A percentile compares a stretch with the other conserved stretches of the same genome.
phyloP scores from a whole-genome alignment of 1,140 invertebrate species.

The Protaetia brevitarsis region DNA sequence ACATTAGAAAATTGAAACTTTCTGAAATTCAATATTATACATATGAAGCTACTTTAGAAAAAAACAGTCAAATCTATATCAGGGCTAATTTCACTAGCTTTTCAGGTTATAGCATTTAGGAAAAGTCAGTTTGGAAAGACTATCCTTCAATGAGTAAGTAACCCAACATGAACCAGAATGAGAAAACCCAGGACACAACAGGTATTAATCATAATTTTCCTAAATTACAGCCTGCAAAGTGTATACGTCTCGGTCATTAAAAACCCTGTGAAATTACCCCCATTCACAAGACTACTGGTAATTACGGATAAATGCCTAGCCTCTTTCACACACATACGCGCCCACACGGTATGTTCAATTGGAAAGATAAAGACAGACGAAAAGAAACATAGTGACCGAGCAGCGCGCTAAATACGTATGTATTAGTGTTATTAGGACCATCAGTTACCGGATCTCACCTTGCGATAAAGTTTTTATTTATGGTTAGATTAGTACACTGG shows the following conservation, averaged over 20 bases:
- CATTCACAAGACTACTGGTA: conserved; percentile 30
- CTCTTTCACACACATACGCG: not conserved
- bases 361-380: not conserved
- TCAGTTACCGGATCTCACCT: conserved; percentile 31
- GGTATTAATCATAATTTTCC: conserved; percentile 10
- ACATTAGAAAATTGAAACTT: too few relatives aligned
- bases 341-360: not conserved
- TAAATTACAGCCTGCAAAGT: conserved; percentile 1
- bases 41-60: too few relatives aligned
- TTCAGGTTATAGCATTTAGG: too few relatives aligned
- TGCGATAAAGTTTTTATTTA: conserved; percentile 34
- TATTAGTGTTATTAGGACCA: conserved; percentile 11
- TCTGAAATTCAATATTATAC: too few relatives aligned
- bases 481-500: conserved; percentile 30
- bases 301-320: conserved; percentile 31
- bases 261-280: conserved; percentile 25
- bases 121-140: too few relatives aligned
- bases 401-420: not conserved
- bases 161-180: not conserved
- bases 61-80: too few relatives aligned
- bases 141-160: too few relatives aligned
- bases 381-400: not conserved
- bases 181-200: not conserved
- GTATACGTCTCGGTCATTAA: conserved; percentile 27
- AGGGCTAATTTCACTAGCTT: too few relatives aligned